Percentiles rank a stretch among this genome's conserved stretches.
Conservation (phyloP, 1,140 invertebrate species). For the Oryctes rhinoceros region DNA sequence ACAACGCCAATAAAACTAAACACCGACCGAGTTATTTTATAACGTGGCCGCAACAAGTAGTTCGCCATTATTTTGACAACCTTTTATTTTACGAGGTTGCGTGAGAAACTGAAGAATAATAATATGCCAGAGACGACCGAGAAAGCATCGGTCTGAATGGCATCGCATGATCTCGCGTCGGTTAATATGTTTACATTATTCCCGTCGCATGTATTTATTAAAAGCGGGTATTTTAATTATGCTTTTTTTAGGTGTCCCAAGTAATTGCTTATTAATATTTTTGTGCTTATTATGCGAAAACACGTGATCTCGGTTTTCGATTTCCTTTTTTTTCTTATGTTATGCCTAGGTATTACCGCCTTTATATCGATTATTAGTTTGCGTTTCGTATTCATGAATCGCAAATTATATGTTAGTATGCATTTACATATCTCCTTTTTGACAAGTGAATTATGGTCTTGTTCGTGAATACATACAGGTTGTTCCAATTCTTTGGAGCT, state of each 20-base stretch:
- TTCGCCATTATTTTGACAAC: slow-evolving; percentile 33
- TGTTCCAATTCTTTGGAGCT: too few species aligned
- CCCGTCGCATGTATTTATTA: background rate
- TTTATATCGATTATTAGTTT: too few species aligned
- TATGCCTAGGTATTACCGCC: too few species aligned
- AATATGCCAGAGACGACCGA: background rate
- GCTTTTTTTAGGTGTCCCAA: background rate
- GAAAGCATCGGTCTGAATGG: background rate
- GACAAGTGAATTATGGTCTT: too few species aligned
- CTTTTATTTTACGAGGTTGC: slow-evolving; percentile 28
- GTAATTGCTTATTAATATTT: slow-evolving; percentile 17
- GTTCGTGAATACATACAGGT: too few species aligned
- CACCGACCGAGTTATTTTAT: slow-evolving; percentile 15
- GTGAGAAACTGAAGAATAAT: background rate
- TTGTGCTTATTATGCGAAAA: background rate
- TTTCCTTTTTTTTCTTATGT: too few species aligned
- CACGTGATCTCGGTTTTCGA: too few species aligned
- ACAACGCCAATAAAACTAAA: slow-evolving; percentile 15
- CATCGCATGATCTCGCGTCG: background rate
- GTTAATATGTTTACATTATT: slow-evolving; percentile 31
- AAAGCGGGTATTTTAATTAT: slow-evolving; percentile 1
- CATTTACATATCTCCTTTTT: too few species aligned
- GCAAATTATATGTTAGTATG: too few species aligned
- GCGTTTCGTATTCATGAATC: too few species aligned
- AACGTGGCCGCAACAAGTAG: slow-evolving; percentile 33